phyloP scores from a whole-genome alignment of 2,888 invertebrate species.

The Spilarctia lutea region DNA sequence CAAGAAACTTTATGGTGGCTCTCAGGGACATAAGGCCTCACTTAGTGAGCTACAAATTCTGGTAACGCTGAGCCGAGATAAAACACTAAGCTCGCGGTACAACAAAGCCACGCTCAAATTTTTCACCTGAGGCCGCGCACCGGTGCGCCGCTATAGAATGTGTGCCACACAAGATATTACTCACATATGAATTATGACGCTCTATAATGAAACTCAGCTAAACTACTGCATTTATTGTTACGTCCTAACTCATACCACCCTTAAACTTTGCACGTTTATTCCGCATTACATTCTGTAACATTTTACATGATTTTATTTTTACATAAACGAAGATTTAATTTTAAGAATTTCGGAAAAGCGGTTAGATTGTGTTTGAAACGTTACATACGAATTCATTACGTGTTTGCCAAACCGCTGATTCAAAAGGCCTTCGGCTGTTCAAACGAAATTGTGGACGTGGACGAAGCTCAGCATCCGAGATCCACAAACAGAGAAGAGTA shows the following conservation, averaged over 20 bases:
- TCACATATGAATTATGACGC: slow-evolving; percentile 80
- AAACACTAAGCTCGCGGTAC: slow-evolving; percentile 83
- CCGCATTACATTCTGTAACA: slow-evolving; percentile 32
- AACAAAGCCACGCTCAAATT: slow-evolving; percentile 79
- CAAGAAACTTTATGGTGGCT: slow-evolving; percentile 76
- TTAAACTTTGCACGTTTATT: slow-evolving; percentile 41
- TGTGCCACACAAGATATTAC: slow-evolving; percentile 79
- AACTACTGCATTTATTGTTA: slow-evolving; percentile 63
- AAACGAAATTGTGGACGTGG: slow-evolving; percentile 67
- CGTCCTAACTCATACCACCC: slow-evolving; percentile 39
- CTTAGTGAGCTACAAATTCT: slow-evolving; percentile 86
- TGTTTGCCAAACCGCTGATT: slow-evolving; percentile 70
- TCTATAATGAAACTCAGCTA: slow-evolving; percentile 76
- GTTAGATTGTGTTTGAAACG: slow-evolving; percentile 37
- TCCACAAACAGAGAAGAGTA: slow-evolving; percentile 83
- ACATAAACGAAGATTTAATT: slow-evolving; percentile 35
- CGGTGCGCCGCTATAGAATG: slow-evolving; percentile 57
- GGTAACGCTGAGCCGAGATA: slow-evolving; percentile 86
- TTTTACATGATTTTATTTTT: slow-evolving; percentile 17
- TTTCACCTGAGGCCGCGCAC: slow-evolving; percentile 79
- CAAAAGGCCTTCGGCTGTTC: slow-evolving; percentile 68
- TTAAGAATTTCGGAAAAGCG: slow-evolving; percentile 31
- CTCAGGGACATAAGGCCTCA: slow-evolving; percentile 84
- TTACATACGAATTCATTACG: slow-evolving; percentile 57
- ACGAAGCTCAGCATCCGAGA: slow-evolving; percentile 71